phyloP scores from a whole-genome alignment of 2,888 invertebrate species.

The Rhagophthalmus giganteus region DNA sequence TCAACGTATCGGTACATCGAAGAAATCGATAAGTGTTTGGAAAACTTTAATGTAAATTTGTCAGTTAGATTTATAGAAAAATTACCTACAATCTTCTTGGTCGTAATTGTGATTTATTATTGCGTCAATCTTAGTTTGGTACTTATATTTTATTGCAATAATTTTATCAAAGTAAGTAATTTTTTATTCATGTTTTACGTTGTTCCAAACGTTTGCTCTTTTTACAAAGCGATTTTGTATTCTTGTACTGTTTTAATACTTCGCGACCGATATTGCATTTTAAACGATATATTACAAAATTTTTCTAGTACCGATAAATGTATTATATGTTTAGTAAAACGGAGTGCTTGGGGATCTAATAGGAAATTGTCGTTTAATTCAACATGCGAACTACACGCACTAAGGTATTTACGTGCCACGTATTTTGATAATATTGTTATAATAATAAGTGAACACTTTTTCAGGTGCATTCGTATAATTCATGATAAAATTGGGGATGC shows the following conservation, averaged over 20 bases:
- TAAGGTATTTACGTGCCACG: background rate
- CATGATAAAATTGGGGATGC: constrained; percentile 3
- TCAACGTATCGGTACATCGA: background rate
- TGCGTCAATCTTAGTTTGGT: background rate
- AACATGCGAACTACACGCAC: background rate
- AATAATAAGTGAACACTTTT: background rate
- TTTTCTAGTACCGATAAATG: constrained; percentile 1
- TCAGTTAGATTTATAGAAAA: too few species aligned
- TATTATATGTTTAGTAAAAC: background rate
- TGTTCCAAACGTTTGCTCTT: constrained; percentile 2
- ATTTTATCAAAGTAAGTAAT: background rate
- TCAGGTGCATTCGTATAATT: constrained; percentile 1
- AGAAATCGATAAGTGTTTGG: constrained; percentile 2
- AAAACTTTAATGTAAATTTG: background rate
- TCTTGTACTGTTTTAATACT: background rate
- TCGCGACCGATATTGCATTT: constrained; percentile 1
- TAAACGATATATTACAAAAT: background rate
- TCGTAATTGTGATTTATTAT: background rate
- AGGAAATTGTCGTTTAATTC: background rate
- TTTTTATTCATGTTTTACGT: background rate
- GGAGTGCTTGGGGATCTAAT: too few species aligned
- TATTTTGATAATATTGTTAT: background rate
- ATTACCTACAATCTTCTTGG: background rate
- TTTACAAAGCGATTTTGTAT: constrained; percentile 1
- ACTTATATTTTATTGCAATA: background rate